Conservation (phyloP, 2,797 vertebrate genomes). For the Gymnocypris eckloni region DNA sequence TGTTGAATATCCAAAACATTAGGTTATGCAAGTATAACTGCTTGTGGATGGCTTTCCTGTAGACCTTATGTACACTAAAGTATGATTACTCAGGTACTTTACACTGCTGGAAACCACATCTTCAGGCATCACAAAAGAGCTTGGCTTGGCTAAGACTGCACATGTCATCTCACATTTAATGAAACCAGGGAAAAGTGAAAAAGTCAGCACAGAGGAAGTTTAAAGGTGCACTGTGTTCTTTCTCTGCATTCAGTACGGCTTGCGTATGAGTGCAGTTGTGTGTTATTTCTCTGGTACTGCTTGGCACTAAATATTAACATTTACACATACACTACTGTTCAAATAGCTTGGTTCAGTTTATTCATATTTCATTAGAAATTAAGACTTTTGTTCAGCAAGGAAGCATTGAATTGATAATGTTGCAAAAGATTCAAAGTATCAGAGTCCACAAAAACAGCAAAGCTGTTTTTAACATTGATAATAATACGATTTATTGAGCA, state of each 20-base stretch:
- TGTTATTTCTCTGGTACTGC: too few species aligned
- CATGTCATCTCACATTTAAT: neutral
- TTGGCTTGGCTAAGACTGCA: neutral
- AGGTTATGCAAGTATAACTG: neutral
- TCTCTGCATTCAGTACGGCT: neutral
- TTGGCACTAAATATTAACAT: too few species aligned
- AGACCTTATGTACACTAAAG: neutral
- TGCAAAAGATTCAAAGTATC: too few species aligned
- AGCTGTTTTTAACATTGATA: neutral
- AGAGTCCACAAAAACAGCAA: too few species aligned
- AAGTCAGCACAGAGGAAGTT: neutral
- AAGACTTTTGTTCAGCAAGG: neutral
- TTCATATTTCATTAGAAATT: too few species aligned
- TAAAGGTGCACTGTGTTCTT: neutral
- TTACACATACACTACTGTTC: neutral
- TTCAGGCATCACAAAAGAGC: conserved; percentile 13
- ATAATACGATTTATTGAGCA: neutral
- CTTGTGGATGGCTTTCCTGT: neutral
- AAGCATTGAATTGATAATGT: neutral
- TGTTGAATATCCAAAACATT: neutral
- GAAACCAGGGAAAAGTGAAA: neutral
- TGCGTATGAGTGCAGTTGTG: neutral
- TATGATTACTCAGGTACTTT: neutral
- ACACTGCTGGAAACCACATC: neutral
- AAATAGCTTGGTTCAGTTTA: neutral